phyloP scores from a whole-genome alignment of 2,113 vertebrate species.

The Lamprotornis superbus region DNA sequence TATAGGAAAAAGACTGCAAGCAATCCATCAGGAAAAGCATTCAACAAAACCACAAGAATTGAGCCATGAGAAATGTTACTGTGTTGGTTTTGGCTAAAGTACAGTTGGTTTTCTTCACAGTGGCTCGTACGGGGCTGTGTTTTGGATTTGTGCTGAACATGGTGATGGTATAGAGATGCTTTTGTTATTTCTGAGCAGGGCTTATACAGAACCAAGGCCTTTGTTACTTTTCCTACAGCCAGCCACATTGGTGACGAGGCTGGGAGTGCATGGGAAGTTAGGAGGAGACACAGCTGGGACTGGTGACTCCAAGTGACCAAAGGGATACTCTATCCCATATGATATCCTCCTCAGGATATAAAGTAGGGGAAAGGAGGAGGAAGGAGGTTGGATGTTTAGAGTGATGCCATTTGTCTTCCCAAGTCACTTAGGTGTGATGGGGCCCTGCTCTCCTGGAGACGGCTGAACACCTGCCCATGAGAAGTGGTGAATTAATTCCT shows the following conservation, averaged over 20 bases:
- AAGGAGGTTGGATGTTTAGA: neutral
- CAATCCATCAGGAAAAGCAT: neutral
- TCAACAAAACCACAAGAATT: neutral
- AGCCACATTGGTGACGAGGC: neutral
- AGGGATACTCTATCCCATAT: neutral
- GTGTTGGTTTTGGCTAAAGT: neutral
- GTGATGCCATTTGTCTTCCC: neutral
- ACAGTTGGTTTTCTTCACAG: neutral
- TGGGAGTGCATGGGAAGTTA: rapidly evolving
- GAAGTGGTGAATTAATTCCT: neutral
- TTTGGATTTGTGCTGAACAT: neutral
- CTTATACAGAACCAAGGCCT: neutral
- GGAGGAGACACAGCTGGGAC: neutral
- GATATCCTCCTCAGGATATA: neutral
- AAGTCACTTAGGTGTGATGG: neutral
- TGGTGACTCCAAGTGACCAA: neutral
- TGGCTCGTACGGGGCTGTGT: neutral
- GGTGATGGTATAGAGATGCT: neutral
- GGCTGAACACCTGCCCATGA: neutral
- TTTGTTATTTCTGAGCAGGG: neutral
- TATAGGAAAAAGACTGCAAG: neutral
- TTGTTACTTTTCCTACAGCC: neutral
- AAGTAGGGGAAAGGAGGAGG: neutral
- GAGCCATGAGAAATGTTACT: neutral
- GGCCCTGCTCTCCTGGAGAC: neutral